Percentiles rank a stretch among this genome's conserved stretches.
These are phyloP conservation scores for Sebastes nivosus DNA, from an alignment of 2,797 vertebrate species.

Conservation along the genomic window DNA sequence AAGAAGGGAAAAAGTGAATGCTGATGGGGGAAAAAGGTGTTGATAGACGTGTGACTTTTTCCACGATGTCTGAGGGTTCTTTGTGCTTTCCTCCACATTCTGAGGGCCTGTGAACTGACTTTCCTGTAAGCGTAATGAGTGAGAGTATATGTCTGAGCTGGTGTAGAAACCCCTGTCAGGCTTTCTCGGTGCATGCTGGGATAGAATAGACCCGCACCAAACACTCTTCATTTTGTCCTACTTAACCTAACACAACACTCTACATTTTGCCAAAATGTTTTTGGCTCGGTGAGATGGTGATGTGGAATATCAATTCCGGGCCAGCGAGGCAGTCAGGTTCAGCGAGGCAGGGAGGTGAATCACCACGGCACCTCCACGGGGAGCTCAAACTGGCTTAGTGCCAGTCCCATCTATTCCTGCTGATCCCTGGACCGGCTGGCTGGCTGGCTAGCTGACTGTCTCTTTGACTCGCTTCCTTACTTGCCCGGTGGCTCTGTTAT, in stretches of 20 bases:
- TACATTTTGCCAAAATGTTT: conserved; percentile 60
- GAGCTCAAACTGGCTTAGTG: conserved; percentile 56
- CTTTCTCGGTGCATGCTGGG: conserved; percentile 4
- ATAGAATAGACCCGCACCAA: conserved; percentile 23
- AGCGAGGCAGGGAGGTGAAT: conserved; percentile 59
- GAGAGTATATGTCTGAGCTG: neutral
- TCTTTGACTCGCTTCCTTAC: conserved; percentile 39
- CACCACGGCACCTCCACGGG: conserved; percentile 53
- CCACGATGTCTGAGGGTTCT: neutral
- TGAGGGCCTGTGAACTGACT: neutral
- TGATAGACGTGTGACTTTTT: conserved; percentile 1
- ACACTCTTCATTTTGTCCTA: conserved; percentile 48
- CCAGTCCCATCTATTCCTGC: conserved; percentile 55
- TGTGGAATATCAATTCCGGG: conserved; percentile 57
- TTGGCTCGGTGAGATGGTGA: conserved; percentile 50
- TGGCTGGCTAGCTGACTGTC: conserved; percentile 31
- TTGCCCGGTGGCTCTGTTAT: conserved; percentile 31
- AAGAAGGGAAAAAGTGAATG: neutral
- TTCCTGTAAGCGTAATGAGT: conserved; percentile 21
- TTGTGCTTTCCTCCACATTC: neutral
- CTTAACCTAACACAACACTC: conserved; percentile 53
- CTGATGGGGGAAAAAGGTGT: neutral
- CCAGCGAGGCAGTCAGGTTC: conserved; percentile 43
- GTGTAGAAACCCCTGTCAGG: neutral
- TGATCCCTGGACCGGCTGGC: conserved; percentile 31